Percentiles rank a stretch among this genome's conserved stretches.
These are phyloP conservation scores for Coilia nasus DNA, from an alignment of 2,797 vertebrate genomes.

Conservation along the genomic window DNA sequence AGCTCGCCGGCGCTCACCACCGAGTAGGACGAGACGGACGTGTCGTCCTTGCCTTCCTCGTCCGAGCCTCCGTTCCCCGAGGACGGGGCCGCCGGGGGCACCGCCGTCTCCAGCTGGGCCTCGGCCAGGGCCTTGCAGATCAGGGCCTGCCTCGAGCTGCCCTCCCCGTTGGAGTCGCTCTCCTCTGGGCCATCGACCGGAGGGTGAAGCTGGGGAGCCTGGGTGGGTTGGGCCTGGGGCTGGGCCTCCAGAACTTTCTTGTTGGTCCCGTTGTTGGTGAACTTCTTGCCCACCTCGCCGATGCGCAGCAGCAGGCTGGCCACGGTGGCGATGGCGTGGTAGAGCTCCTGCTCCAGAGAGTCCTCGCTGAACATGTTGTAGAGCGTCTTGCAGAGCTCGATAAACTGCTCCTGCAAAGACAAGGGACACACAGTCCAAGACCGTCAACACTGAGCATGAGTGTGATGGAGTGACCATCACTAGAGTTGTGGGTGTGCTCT, in stretches of 20 bases:
- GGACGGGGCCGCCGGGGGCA: slow-evolving; percentile 58
- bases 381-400: slow-evolving; percentile 95
- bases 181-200: slow-evolving; percentile 35
- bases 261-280: slow-evolving; percentile 74
- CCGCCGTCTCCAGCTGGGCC: slow-evolving; percentile 73
- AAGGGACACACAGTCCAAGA: background rate
- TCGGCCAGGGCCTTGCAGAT: slow-evolving; percentile 75
- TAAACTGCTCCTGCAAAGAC: slow-evolving; percentile 89
- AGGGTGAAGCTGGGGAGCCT: background rate
- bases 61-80: slow-evolving; percentile 66
- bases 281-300: slow-evolving; percentile 94
- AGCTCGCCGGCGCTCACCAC: slow-evolving; percentile 89
- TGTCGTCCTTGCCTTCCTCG: slow-evolving; percentile 90
- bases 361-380: slow-evolving; percentile 99
- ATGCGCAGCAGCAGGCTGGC: slow-evolving; percentile 93
- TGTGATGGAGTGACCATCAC: too few species aligned
- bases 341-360: slow-evolving; percentile 87
- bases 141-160: slow-evolving; percentile 62
- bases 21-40: slow-evolving; percentile 91
- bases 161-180: slow-evolving; percentile 63
- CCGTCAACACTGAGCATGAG: background rate
- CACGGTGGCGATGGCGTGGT: slow-evolving; percentile 94
- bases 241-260: slow-evolving; percentile 58
- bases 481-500: too few species aligned
- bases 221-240: background rate